phyloP scores from a whole-genome alignment of 2,888 invertebrate genomes.

The Mechanitis mazaeus region DNA sequence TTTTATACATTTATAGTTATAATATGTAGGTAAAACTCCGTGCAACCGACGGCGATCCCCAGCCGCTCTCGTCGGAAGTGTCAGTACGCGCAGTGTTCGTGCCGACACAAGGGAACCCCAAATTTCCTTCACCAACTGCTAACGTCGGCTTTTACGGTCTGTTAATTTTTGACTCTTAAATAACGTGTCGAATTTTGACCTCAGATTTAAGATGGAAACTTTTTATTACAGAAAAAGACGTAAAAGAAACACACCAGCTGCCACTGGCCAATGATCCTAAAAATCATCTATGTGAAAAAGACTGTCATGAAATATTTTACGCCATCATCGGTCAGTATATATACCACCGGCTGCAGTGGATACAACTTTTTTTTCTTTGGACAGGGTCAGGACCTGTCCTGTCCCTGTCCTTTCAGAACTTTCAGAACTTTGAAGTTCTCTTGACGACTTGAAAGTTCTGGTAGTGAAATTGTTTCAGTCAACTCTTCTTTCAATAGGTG shows the following conservation, averaged over 20 bases:
- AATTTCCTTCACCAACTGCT: conserved; percentile 41
- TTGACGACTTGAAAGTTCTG: no score
- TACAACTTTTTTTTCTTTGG: background rate
- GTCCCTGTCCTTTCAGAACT: no score
- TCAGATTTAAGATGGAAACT: background rate
- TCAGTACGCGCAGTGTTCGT: conserved; percentile 62
- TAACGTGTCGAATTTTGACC: background rate
- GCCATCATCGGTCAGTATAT: conserved; percentile 58
- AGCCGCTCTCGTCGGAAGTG: conserved; percentile 37
- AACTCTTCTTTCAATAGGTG: conserved; percentile 39
- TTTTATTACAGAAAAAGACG: conserved; percentile 48
- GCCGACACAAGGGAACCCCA: conserved; percentile 64
- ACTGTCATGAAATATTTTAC: conserved; percentile 63
- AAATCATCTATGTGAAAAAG: conserved; percentile 57
- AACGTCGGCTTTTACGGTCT: conserved; percentile 59
- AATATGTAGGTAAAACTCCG: conserved; percentile 58
- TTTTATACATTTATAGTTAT: no score
- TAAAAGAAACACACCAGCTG: conserved; percentile 48
- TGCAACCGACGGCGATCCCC: conserved; percentile 66
- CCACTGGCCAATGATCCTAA: conserved; percentile 63
- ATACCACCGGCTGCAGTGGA: conserved; percentile 6
- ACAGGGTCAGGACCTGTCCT: no score
- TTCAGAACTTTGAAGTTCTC: no score
- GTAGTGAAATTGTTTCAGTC: background rate
- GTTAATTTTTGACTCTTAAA: conserved; percentile 12